Conservation (phyloP, 2,797 vertebrate genomes). For the Coendou prehensilis region DNA sequence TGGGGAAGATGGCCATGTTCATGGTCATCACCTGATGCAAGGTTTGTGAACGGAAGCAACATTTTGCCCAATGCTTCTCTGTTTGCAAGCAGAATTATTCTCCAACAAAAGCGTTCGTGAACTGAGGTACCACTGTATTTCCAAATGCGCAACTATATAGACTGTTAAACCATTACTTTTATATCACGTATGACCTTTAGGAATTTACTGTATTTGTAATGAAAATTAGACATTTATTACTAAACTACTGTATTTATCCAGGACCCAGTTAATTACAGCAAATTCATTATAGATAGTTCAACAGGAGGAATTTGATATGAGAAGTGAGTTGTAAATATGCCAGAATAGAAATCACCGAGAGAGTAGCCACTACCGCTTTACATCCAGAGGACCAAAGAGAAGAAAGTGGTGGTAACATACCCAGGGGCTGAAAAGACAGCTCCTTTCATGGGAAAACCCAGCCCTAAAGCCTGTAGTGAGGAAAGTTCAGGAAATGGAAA, state of each 20-base stretch:
- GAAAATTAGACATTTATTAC: neutral
- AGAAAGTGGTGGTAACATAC: neutral
- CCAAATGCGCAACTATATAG: constrained; percentile 19
- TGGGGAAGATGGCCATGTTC: neutral
- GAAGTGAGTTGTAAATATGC: neutral
- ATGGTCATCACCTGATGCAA: neutral
- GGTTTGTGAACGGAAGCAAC: neutral
- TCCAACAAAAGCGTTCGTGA: neutral
- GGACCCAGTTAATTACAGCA: constrained; percentile 17
- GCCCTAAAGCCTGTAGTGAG: neutral
- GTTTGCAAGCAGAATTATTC: neutral
- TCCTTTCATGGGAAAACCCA: neutral
- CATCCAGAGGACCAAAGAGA: neutral
- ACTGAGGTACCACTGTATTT: neutral
- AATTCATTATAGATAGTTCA: constrained; percentile 8
- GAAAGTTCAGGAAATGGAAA: neutral
- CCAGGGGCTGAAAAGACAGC: neutral
- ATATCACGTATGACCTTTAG: neutral
- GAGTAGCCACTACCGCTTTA: neutral
- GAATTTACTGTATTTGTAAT: neutral
- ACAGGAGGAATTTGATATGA: neutral
- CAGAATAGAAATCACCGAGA: constrained; percentile 6
- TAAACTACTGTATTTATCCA: neutral
- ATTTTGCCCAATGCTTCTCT: neutral
- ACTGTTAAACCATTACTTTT: constrained; percentile 41